Evolutionary conservation across 2,888 invertebrate genomes (phyloP).

Genomic region (Cheilosia pagana): DNA sequence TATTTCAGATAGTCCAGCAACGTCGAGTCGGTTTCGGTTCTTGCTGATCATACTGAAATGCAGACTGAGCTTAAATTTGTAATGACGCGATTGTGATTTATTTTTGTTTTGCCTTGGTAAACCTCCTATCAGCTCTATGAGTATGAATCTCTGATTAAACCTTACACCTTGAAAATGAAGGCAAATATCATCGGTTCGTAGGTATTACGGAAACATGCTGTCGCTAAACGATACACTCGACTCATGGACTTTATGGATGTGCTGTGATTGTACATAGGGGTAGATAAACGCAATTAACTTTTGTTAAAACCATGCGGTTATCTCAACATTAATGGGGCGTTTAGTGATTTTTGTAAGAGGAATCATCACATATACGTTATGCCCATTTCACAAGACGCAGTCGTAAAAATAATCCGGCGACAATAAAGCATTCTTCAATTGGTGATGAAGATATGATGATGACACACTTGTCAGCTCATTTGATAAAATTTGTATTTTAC

Average conservation of each 20-base stretch:
- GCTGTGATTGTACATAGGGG: background rate
- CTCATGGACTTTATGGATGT: constrained; percentile 13
- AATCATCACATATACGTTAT: no score
- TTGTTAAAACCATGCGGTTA: background rate
- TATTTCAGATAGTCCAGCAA: background rate
- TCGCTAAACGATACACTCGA: constrained; percentile 6
- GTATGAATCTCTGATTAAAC: background rate
- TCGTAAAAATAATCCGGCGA: no score
- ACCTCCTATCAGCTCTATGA: background rate
- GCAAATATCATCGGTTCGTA: background rate
- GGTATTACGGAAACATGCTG: background rate
- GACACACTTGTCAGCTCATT: no score
- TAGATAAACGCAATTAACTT: background rate
- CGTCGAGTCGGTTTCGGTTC: no score
- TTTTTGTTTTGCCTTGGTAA: background rate
- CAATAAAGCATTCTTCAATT: no score
- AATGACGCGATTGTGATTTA: background rate
- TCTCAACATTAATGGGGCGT: background rate
- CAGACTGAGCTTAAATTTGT: background rate
- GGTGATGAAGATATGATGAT: no score
- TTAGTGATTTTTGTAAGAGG: background rate
- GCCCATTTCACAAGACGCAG: no score
- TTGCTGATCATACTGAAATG: background rate
- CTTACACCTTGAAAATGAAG: background rate
- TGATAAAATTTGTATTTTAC: no score